These are phyloP conservation scores for Neodiprion fabricii DNA, from an alignment of 1,140 invertebrate genomes.

Conservation along the genomic window DNA sequence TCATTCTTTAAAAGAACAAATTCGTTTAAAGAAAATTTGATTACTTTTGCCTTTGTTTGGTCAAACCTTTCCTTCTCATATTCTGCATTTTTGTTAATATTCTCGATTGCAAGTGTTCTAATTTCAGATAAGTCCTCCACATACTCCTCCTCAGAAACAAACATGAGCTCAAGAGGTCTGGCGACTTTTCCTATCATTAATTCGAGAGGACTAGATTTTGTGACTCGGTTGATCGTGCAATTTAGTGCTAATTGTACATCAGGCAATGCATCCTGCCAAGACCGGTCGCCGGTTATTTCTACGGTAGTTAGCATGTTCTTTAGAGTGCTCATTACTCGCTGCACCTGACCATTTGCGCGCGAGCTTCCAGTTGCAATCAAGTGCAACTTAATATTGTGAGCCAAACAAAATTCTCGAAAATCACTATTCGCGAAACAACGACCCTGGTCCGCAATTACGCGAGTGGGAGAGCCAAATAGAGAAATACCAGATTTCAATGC, in stretches of 20 bases:
- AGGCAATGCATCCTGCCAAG: conserved; percentile 44
- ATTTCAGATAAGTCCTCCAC: no score
- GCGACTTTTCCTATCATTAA: conserved; percentile 43
- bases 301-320: conserved; percentile 40
- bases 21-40: no score
- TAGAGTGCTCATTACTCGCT: conserved; percentile 39
- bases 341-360: conserved; percentile 35
- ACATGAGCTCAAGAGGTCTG: conserved; percentile 34
- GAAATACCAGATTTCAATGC: conserved; percentile 18
- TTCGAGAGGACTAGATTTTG: conserved; percentile 39
- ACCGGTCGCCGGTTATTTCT: conserved; percentile 30
- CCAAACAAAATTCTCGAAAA: conserved; percentile 39
- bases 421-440: conserved; percentile 11
- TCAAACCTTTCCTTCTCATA: no score
- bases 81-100: neutral
- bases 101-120: no score
- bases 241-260: conserved; percentile 47
- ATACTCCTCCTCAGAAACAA: neutral
- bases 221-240: conserved; percentile 39
- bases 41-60: no score
- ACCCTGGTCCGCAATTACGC: conserved; percentile 42
- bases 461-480: conserved; percentile 38
- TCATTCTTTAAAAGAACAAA: no score
- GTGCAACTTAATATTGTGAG: conserved; percentile 26
- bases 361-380: conserved; percentile 24